These are phyloP conservation scores for Aphidius ervi DNA, from an alignment of 1,140 invertebrate species.

Conservation along the genomic window DNA sequence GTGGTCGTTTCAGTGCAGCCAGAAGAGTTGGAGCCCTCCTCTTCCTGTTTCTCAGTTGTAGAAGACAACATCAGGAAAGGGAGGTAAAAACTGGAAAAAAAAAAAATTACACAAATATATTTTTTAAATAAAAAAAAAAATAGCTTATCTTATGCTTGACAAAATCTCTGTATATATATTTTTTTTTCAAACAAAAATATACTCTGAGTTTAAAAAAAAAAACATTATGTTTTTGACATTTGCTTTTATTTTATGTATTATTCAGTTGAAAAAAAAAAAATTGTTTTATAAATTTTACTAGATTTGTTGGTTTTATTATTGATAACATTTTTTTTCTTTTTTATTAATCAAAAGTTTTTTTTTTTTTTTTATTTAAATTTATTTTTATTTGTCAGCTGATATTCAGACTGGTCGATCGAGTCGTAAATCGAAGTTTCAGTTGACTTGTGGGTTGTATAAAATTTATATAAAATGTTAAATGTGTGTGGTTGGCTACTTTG, in stretches of 20 bases:
- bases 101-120: too few species aligned
- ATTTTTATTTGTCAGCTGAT: constrained; percentile 2
- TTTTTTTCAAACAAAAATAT: not conserved
- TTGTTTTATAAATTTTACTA: not conserved
- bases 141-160: constrained; percentile 3
- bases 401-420: constrained; percentile 5
- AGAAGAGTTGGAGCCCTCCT: constrained; percentile 16
- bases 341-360: too few species aligned
- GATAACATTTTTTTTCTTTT: too few species aligned
- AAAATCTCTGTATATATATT: constrained; percentile 14
- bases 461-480: constrained; percentile 18
- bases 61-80: not conserved
- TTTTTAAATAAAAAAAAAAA: too few species aligned
- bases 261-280: not conserved
- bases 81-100: too few species aligned
- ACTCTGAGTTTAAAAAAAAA: constrained; percentile 2
- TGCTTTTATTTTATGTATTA: constrained; percentile 1
- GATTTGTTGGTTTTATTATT: not conserved
- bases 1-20: constrained; percentile 28
- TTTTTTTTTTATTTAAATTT: too few species aligned
- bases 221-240: constrained; percentile 4
- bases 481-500: constrained; percentile 7
- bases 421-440: constrained; percentile 12
- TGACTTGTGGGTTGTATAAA: constrained; percentile 15
- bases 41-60: constrained; percentile 21